These are phyloP conservation scores for Coracias cyanogaster DNA, from an alignment of 2,797 vertebrate genomes.

Conservation along the genomic window DNA sequence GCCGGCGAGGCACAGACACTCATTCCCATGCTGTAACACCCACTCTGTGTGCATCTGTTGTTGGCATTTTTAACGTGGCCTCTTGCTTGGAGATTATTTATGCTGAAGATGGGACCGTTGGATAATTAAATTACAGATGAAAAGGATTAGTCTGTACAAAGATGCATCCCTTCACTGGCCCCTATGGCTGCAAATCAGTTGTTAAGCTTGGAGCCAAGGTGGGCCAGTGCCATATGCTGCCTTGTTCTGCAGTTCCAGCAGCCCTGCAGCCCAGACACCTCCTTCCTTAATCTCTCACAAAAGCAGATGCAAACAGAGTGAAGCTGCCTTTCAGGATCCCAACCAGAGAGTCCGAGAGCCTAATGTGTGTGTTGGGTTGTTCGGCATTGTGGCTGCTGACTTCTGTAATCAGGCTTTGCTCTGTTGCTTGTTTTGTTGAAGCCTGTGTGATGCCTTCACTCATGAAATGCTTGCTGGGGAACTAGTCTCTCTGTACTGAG, in stretches of 20 bases:
- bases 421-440: background rate
- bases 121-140: background rate
- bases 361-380: background rate
- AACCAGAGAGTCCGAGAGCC: background rate
- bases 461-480: background rate
- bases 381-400: rapidly evolving
- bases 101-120: background rate
- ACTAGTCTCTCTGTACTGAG: background rate
- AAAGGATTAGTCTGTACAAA: background rate
- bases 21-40: background rate
- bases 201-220: background rate
- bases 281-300: background rate
- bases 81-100: constrained; percentile 14
- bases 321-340: background rate
- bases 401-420: background rate
- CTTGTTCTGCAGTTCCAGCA: background rate
- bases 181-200: background rate
- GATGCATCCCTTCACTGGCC: background rate
- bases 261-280: background rate
- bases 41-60: background rate
- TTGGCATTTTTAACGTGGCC: background rate
- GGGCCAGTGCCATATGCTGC: background rate
- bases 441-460: background rate
- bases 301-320: background rate
- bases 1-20: background rate